These are phyloP conservation scores for Drosophila mulleri DNA, from an alignment of 2,888 invertebrate genomes.

Conservation along the genomic window DNA sequence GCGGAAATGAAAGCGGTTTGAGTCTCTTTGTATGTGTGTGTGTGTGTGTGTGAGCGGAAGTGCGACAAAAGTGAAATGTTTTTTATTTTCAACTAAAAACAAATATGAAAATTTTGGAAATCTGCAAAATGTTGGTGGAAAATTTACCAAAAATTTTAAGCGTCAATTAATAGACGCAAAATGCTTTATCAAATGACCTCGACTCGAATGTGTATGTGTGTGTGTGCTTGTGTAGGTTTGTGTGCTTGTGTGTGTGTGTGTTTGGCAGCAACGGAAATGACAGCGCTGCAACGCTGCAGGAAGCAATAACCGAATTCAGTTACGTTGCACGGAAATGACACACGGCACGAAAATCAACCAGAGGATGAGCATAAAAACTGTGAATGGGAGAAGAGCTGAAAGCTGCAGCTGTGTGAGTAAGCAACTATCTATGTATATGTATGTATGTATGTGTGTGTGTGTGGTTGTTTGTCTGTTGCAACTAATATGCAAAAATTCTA, in stretches of 20 bases:
- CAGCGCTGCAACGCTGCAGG: constrained; percentile 65
- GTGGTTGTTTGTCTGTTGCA: constrained; percentile 1
- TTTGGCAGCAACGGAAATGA: constrained; percentile 71
- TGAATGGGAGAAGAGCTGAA: constrained; percentile 7
- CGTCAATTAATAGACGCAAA: constrained; percentile 56
- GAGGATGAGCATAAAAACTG: constrained; percentile 25
- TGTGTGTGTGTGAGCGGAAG: constrained; percentile 28
- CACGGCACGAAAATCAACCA: constrained; percentile 39
- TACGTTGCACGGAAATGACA: constrained; percentile 76
- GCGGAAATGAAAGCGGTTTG: constrained; percentile 70
- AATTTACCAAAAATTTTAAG: constrained; percentile 37
- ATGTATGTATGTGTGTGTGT: neutral
- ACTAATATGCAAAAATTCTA: constrained; percentile 50
- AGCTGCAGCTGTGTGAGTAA: neutral
- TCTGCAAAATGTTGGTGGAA: constrained; percentile 6
- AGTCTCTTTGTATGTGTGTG: neutral
- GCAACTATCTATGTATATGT: neutral
- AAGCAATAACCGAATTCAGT: constrained; percentile 78
- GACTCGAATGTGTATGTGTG: constrained; percentile 18
- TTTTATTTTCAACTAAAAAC: constrained; percentile 31
- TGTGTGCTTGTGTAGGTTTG: too few relatives aligned
- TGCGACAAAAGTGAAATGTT: constrained; percentile 35
- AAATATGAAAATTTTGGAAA: constrained; percentile 38
- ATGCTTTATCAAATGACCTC: constrained; percentile 53
- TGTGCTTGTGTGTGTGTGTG: constrained; percentile 34